Evolutionary conservation across 2,797 vertebrate species (phyloP).

Genomic region (Euthynnus affinis): DNA sequence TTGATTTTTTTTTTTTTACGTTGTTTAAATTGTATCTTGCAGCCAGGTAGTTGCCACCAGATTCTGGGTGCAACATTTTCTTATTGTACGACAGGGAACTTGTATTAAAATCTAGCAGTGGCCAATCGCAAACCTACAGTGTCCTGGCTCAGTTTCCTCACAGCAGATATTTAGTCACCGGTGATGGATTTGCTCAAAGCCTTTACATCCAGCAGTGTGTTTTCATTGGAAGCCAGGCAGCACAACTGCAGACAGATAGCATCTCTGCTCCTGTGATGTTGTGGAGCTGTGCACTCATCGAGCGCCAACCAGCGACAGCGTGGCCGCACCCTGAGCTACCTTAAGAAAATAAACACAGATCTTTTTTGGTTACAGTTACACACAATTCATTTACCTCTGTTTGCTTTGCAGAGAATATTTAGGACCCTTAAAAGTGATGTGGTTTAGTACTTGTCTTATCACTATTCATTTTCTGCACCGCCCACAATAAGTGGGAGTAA

Average conservation of each 20-base stretch:
- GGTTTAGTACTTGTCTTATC: constrained; percentile 51
- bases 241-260: constrained; percentile 58
- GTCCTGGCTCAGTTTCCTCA: constrained; percentile 23
- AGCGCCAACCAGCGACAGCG: constrained; percentile 56
- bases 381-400: constrained; percentile 29
- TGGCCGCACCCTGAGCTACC: constrained; percentile 46
- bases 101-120: neutral
- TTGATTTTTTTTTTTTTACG: neutral
- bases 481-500: constrained; percentile 16
- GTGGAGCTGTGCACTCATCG: constrained; percentile 50
- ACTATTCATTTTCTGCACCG: constrained; percentile 20
- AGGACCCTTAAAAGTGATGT: constrained; percentile 24
- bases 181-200: constrained; percentile 51
- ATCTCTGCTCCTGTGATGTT: constrained; percentile 68
- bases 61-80: neutral
- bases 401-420: constrained; percentile 40
- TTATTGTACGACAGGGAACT: neutral
- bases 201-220: constrained; percentile 59
- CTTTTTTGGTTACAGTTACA: constrained; percentile 53
- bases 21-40: neutral
- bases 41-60: no score
- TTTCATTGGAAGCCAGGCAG: constrained; percentile 68
- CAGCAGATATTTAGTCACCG: constrained; percentile 30
- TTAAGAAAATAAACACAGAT: constrained; percentile 67
- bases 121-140: neutral